phyloP scores from a whole-genome alignment of 2,888 invertebrate species.

The Cryptops parisi region DNA sequence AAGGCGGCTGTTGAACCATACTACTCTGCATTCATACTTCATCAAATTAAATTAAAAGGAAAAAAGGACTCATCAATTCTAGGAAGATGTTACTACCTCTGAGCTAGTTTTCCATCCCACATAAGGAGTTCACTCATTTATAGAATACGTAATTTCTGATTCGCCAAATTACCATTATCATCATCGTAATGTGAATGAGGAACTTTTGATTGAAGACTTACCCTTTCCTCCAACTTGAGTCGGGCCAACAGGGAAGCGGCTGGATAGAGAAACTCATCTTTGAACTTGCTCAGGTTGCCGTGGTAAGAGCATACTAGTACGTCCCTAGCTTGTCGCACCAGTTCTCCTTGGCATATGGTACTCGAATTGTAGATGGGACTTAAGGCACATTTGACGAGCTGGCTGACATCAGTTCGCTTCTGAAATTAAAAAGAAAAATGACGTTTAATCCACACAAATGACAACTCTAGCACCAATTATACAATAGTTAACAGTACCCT shows the following conservation, averaged over 20 bases:
- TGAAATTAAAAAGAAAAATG: conserved; percentile 1
- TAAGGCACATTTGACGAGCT: conserved; percentile 12
- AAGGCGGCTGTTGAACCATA: no score
- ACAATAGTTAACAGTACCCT: background rate
- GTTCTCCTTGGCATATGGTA: background rate
- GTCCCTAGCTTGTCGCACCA: conserved; percentile 53
- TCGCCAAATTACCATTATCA: no score
- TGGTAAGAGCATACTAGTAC: conserved; percentile 49
- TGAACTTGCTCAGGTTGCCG: conserved; percentile 47
- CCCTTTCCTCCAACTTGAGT: conserved; percentile 17
- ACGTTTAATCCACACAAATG: background rate
- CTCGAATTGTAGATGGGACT: conserved; percentile 7
- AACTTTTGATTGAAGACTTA: no score
- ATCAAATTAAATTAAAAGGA: background rate
- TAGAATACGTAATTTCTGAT: no score
- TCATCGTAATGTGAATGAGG: no score
- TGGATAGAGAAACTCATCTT: conserved; percentile 46
- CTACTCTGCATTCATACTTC: no score
- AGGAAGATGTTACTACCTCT: background rate
- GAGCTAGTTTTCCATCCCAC: background rate
- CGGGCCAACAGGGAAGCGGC: conserved; percentile 10
- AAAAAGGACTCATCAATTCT: no score
- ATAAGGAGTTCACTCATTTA: no score
- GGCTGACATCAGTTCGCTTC: conserved; percentile 9
- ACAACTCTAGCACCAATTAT: background rate